phyloP scores from a whole-genome alignment of 1,140 invertebrate species.

The Drosophila nannoptera region DNA sequence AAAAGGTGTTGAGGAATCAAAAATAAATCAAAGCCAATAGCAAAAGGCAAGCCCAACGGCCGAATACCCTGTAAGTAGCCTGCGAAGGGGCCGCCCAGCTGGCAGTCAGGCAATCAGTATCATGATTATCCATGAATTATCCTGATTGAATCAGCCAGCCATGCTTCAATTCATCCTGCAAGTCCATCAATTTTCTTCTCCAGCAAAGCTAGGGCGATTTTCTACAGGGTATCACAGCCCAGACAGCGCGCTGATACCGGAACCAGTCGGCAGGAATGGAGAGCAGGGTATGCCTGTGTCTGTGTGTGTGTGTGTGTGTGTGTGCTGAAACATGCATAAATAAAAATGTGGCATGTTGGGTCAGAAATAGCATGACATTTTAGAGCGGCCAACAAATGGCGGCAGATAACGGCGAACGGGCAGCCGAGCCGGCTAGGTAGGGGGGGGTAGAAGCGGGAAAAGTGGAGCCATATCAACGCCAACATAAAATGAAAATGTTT shows the following conservation, averaged over 20 bases:
- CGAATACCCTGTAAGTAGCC: conserved; percentile 5
- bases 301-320: not conserved
- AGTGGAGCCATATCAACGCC: conserved; percentile 4
- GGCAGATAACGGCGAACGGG: conserved; percentile 50
- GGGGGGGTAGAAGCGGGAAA: not conserved
- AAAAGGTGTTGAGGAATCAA: conserved; percentile 63
- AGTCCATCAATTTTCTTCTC: not conserved
- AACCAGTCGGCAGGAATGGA: not conserved
- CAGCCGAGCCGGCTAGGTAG: not conserved
- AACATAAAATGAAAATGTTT: conserved; percentile 68
- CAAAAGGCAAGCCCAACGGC: conserved; percentile 6
- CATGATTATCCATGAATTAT: not conserved
- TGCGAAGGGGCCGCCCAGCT: not conserved
- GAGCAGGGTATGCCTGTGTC: not conserved
- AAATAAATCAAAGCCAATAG: conserved; percentile 57
- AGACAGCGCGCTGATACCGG: conserved; percentile 9
- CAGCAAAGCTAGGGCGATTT: not conserved
- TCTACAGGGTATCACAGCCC: conserved; percentile 14
- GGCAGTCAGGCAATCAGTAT: not conserved
- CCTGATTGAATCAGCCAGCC: too few species aligned
- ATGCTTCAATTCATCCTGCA: too few species aligned
- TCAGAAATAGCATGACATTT: conserved; percentile 75
- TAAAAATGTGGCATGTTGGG: conserved; percentile 75
- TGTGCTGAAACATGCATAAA: conserved; percentile 58
- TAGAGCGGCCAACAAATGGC: conserved; percentile 63